These are phyloP conservation scores for Struthio camelus DNA, from an alignment of 2,113 vertebrate species.

Conservation along the genomic window DNA sequence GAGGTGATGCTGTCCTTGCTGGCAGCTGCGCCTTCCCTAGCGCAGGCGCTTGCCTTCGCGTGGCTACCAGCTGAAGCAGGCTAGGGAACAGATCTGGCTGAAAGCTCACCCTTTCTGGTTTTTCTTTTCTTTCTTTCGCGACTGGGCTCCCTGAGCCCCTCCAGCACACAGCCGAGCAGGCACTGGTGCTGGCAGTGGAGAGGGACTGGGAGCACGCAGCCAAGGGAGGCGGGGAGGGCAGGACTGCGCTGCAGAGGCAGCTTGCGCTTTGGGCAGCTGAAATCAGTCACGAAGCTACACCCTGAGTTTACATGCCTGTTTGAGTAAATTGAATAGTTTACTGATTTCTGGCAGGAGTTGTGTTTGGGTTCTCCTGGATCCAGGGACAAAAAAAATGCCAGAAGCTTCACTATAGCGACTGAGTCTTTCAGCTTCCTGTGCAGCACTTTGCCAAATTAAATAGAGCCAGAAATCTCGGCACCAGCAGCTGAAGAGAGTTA, in stretches of 20 bases:
- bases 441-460: conserved; percentile 35
- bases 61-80: not conserved
- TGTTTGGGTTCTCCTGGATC: not conserved
- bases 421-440: conserved; percentile 31
- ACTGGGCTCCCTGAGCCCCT: not conserved
- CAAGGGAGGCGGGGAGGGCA: not conserved
- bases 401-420: not conserved
- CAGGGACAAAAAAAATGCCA: conserved; percentile 33
- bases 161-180: not conserved
- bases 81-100: not conserved
- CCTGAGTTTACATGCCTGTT: not conserved
- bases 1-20: conserved; percentile 8
- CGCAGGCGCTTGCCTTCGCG: not conserved
- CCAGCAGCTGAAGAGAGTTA: conserved; percentile 51
- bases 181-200: not conserved
- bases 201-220: not conserved
- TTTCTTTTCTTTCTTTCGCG: not conserved
- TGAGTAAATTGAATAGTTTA: conserved; percentile 3
- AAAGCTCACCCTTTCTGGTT: not conserved
- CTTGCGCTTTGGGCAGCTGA: not conserved
- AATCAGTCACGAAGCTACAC: not conserved
- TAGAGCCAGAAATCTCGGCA: conserved; percentile 46
- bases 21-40: not conserved
- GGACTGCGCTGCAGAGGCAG: not conserved
- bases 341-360: not conserved